phyloP scores from a whole-genome alignment of 2,888 invertebrate genomes.

The Graphium colonna region DNA sequence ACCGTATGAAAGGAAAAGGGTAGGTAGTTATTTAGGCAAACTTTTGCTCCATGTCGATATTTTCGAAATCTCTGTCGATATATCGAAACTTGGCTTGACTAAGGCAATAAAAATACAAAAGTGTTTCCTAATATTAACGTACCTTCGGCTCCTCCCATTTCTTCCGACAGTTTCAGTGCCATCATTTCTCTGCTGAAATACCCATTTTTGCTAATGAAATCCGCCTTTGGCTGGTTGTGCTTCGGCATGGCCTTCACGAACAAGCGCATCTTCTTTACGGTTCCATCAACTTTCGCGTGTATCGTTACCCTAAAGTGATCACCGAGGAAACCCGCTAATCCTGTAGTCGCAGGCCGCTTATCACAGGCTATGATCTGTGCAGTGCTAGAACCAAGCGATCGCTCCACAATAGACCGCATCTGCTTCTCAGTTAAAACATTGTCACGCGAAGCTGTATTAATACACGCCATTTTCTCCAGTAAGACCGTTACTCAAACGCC shows the following conservation, averaged over 20 bases:
- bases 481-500: too few relatives aligned
- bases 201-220: constrained; percentile 46
- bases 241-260: constrained; percentile 58
- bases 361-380: constrained; percentile 33
- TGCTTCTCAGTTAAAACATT: constrained; percentile 45
- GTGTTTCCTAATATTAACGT: constrained; percentile 6
- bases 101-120: not conserved
- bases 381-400: constrained; percentile 27
- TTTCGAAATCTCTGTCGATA: constrained; percentile 11
- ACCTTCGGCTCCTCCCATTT: constrained; percentile 38
- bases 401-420: constrained; percentile 38
- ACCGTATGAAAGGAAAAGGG: too few relatives aligned
- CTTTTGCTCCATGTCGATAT: too few relatives aligned
- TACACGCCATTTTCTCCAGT: not conserved
- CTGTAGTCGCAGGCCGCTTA: constrained; percentile 44
- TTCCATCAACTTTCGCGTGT: constrained; percentile 33
- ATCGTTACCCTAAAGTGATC: constrained; percentile 52
- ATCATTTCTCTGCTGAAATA: constrained; percentile 52
- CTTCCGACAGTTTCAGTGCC: constrained; percentile 51
- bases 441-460: not conserved
- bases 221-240: constrained; percentile 51
- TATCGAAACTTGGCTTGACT: too few relatives aligned
- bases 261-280: constrained; percentile 36
- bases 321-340: constrained; percentile 58
- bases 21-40: too few relatives aligned